Percentiles rank a stretch among this genome's conserved stretches.
phyloP scores from a whole-genome alignment of 30 jellyfish, hydroid and myxozoan genomes.

The Turritopsis dohrnii region DNA sequence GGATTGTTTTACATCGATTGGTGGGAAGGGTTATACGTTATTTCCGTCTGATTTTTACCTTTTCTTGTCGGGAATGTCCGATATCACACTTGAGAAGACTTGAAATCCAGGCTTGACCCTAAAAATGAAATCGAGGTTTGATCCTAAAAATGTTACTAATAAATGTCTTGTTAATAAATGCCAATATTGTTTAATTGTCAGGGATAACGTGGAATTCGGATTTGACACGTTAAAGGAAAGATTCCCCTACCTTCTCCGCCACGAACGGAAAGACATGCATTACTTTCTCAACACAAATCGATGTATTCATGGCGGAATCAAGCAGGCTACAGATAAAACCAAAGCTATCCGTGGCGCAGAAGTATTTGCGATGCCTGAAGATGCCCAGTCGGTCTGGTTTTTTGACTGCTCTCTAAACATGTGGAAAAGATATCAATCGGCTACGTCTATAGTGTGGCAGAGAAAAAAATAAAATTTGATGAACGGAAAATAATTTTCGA shows the following conservation, averaged over 20 bases:
- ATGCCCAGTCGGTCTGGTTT: slow-evolving; percentile 4
- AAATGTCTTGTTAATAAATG: too few species aligned
- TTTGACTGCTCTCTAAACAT: background rate
- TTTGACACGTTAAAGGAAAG: background rate
- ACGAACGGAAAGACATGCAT: background rate
- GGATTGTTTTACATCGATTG: background rate
- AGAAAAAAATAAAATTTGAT: too few species aligned
- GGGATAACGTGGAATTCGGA: background rate
- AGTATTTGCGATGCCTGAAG: slow-evolving; percentile 1
- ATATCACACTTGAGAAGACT: too few species aligned
- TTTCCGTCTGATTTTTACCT: too few species aligned
- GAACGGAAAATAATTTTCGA: too few species aligned
- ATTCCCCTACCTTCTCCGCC: background rate
- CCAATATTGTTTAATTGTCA: too few species aligned
- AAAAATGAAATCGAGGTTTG: too few species aligned
- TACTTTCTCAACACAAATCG: background rate
- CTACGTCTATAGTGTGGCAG: background rate
- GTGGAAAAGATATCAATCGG: slow-evolving; percentile 10
- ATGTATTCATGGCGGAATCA: slow-evolving; percentile 3
- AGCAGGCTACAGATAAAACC: background rate
- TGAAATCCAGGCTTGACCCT: too few species aligned
- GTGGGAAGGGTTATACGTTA: too few species aligned
- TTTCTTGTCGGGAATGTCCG: too few species aligned
- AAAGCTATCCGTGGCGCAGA: slow-evolving; percentile 13
- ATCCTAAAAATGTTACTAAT: too few species aligned